Evolutionary conservation across 2,888 invertebrate species (phyloP).

Genomic region (Drosophila picticornis): DNA sequence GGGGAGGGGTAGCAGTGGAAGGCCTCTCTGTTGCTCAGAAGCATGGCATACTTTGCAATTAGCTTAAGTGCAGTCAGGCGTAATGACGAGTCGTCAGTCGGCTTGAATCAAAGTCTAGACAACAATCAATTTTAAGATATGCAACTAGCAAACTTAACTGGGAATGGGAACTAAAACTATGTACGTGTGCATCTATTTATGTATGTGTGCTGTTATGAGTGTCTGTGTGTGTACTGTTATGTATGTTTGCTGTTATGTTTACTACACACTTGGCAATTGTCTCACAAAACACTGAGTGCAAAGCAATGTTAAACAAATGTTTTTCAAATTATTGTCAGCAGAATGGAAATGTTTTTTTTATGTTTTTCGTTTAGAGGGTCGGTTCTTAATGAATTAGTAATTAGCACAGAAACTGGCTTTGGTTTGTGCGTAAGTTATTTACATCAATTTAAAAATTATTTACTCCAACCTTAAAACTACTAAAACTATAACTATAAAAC

Average conservation of each 20-base stretch:
- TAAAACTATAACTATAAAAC: no score
- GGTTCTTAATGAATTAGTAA: constrained; percentile 25
- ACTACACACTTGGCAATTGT: background rate
- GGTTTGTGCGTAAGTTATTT: background rate
- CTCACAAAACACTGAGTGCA: constrained; percentile 49
- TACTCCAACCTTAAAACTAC: background rate
- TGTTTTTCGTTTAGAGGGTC: constrained; percentile 1
- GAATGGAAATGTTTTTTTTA: constrained; percentile 12
- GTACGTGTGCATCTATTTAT: background rate
- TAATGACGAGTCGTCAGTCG: constrained; percentile 14
- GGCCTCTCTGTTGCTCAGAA: constrained; percentile 17
- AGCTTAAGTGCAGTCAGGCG: constrained; percentile 56
- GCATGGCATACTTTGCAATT: constrained; percentile 59
- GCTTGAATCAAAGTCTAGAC: constrained; percentile 35
- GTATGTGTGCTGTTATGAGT: background rate
- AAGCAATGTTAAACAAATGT: constrained; percentile 54
- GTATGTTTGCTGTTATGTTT: background rate
- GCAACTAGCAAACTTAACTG: constrained; percentile 11
- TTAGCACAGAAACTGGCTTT: background rate
- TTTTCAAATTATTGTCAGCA: constrained; percentile 4
- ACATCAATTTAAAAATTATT: background rate
- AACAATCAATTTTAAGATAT: constrained; percentile 44
- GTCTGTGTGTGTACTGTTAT: background rate
- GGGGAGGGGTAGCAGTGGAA: background rate
- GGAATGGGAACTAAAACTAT: constrained; percentile 7